Evolutionary conservation across 2,797 vertebrate genomes (phyloP).

Genomic region (Mormyrops boulengeri): DNA sequence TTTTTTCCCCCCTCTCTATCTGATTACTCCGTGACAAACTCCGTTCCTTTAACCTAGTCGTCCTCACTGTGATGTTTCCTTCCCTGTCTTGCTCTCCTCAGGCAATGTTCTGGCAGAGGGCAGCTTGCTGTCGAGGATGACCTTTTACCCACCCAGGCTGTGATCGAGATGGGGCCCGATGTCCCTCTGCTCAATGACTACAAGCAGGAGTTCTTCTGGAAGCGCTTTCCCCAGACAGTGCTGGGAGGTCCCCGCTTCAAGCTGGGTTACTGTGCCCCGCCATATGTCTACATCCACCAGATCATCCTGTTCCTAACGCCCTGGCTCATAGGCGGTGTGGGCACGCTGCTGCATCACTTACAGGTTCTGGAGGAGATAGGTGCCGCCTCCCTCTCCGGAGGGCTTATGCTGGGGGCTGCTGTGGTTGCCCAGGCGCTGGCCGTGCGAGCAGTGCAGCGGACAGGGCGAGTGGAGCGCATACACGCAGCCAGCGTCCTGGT

Average conservation of each 20-base stretch:
- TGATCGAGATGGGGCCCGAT: conserved; percentile 93
- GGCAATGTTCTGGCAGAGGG: conserved; percentile 43
- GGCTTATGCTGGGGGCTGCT: conserved; percentile 80
- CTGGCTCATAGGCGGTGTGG: conserved; percentile 84
- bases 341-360: conserved; percentile 81
- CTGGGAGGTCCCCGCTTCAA: conserved; percentile 87
- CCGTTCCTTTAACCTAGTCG: not conserved
- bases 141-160: conserved; percentile 46
- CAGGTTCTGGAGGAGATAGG: conserved; percentile 71
- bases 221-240: conserved; percentile 91
- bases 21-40: not conserved
- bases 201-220: conserved; percentile 98
- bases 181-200: conserved; percentile 96
- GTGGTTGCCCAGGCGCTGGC: conserved; percentile 74
- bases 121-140: conserved; percentile 62
- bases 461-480: conserved; percentile 72
- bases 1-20: not conserved
- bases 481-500: conserved; percentile 74
- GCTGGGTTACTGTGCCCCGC: conserved; percentile 87
- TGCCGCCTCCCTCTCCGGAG: conserved; percentile 73
- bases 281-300: conserved; percentile 88
- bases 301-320: conserved; percentile 85
- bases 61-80: not conserved
- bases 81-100: conserved; percentile 4
- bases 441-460: conserved; percentile 68